Evolutionary conservation across 2,888 invertebrate genomes (phyloP), one percentile per base, ranked within the genome.

Genomic region (Germaria angustata): DNA sequence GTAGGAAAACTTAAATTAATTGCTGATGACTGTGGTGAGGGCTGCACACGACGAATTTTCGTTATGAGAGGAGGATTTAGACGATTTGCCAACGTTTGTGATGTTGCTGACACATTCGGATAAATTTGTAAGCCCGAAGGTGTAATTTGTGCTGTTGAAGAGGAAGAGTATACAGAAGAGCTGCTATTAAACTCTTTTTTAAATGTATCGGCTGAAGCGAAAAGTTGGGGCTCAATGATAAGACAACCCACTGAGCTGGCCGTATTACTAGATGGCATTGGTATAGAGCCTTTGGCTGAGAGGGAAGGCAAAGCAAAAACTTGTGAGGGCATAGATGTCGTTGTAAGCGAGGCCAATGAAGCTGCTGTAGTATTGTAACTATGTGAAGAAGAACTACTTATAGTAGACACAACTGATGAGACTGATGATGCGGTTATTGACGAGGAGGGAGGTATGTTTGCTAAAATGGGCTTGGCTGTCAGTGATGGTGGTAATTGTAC

Each of bases 201-300:
- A 20, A 89, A 89, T 44, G 88, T 89, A 63, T 89, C 89, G 0
- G 89, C 88, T 3, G 89, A 88, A 13, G 89, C 89, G 65, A 89
- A 88, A 0, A 90, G 71, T 76, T 89, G 88, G 3, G 89, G 89
- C 69, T 89, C 89, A 17, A 89, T 88, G 11, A 89, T 89, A 17
- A 89, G 84, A 59, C 89, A 89, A 15, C 89, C 89, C 22, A 89
- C 89, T 61, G 89, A 89, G 39, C 81, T 87, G 5, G 86, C 85
- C 2, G 85, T 86, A 75, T 86, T 88, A 61, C 85, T 87, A 8
- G 87, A 85, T 6, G 89, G 87, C 73, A 89, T 81, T 1, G 88
- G 86, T 15, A 87, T 87, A 0, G 88, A 79, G 1, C 87, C 86
- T n/a, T 86, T 86, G 49, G 66, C 80, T 1, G 84, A 71, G 11